These are phyloP conservation scores for Silurus aristotelis DNA, from an alignment of 2,797 vertebrate species.

Conservation along the genomic window DNA sequence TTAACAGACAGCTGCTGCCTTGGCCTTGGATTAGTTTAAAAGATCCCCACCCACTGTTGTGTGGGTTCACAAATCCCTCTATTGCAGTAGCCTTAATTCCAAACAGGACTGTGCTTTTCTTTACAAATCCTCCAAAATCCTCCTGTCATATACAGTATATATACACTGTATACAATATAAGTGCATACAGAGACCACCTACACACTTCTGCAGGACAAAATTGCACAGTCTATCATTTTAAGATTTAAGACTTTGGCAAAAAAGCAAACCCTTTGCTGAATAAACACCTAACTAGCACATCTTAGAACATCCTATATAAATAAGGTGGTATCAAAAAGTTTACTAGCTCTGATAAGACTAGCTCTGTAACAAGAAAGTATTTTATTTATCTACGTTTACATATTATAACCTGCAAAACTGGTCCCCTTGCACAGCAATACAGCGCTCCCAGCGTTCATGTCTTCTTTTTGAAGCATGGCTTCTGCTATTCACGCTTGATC, in stretches of 20 bases:
- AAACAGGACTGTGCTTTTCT: slow-evolving; percentile 64
- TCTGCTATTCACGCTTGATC: no score
- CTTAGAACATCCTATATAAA: no score
- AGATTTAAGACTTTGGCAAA: background rate
- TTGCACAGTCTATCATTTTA: slow-evolving; percentile 2
- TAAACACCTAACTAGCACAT: background rate
- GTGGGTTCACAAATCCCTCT: slow-evolving; percentile 75
- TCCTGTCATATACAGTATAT: slow-evolving; percentile 57
- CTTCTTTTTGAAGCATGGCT: no score
- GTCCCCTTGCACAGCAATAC: no score
- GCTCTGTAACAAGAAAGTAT: no score
- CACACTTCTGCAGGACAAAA: background rate
- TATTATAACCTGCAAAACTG: no score
- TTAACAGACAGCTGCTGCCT: slow-evolving; percentile 34
- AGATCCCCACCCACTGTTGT: slow-evolving; percentile 71
- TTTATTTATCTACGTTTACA: no score
- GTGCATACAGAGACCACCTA: background rate
- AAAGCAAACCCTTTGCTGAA: background rate
- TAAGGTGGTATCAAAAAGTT: no score
- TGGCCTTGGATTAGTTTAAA: slow-evolving; percentile 60
- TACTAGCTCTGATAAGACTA: no score
- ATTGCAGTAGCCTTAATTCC: slow-evolving; percentile 78
- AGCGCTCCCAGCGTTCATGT: no score
- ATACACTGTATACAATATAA: background rate
- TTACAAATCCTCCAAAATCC: slow-evolving; percentile 69